Percentiles rank a stretch among this genome's conserved stretches.
phyloP scores from a whole-genome alignment of 2,888 invertebrate species.

The Xestia c-nigrum region DNA sequence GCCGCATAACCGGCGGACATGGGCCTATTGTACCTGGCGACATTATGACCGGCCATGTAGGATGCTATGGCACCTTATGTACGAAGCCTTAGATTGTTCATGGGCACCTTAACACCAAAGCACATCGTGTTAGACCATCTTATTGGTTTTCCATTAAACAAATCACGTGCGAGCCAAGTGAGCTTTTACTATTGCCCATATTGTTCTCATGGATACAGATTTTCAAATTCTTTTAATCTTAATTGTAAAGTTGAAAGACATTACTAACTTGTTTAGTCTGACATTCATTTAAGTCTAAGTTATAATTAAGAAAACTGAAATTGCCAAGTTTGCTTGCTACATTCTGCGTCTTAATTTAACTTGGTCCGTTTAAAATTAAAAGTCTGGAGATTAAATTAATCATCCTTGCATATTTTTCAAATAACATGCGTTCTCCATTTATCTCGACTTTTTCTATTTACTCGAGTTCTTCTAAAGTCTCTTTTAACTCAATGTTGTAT shows the following conservation, averaged over 20 bases:
- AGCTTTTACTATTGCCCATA: background rate
- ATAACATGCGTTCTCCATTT: background rate
- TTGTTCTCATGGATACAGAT: background rate
- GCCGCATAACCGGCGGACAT: slow-evolving; percentile 55
- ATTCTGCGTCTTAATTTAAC: slow-evolving; percentile 41
- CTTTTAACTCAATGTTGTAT: background rate
- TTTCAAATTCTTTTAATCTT: slow-evolving; percentile 17
- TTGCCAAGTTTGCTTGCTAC: slow-evolving; percentile 38
- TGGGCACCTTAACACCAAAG: slow-evolving; percentile 17
- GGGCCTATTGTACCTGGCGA: slow-evolving; percentile 49
- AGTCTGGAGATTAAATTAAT: slow-evolving; percentile 18
- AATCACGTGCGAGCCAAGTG: slow-evolving; percentile 1
- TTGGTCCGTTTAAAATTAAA: slow-evolving; percentile 31
- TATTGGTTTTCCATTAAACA: slow-evolving; percentile 12
- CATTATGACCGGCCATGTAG: slow-evolving; percentile 50
- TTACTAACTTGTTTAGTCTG: slow-evolving; percentile 34
- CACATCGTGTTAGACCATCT: slow-evolving; percentile 15
- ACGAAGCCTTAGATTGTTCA: slow-evolving; percentile 32
- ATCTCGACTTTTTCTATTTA: background rate
- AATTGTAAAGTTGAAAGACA: slow-evolving; percentile 11
- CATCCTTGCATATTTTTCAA: slow-evolving; percentile 18
- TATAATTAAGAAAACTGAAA: slow-evolving; percentile 48
- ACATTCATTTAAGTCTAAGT: slow-evolving; percentile 28
- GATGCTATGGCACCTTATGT: slow-evolving; percentile 17
- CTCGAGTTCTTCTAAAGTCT: background rate